phyloP scores from a whole-genome alignment of 2,797 vertebrate genomes.

The Paramormyrops hopkinsi region DNA sequence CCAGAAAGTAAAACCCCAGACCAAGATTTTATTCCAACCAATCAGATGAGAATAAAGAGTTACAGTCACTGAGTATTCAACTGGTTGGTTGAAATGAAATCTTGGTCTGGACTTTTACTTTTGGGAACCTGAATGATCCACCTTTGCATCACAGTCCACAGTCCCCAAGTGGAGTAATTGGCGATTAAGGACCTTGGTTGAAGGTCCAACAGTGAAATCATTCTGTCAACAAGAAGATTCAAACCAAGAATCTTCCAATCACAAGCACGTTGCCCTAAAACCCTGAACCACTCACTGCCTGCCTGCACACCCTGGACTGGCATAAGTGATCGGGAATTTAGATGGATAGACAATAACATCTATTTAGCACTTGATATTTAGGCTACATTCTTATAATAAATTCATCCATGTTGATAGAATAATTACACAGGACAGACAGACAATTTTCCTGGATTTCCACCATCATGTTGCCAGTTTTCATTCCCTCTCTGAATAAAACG shows the following conservation, averaged over 20 bases:
- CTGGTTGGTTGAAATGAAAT: neutral
- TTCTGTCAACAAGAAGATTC: neutral
- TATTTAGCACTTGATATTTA: neutral
- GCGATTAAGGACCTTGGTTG: neutral
- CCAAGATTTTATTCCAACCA: neutral
- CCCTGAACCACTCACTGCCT: neutral
- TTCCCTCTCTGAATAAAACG: neutral
- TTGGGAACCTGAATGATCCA: neutral
- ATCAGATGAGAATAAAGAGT: neutral
- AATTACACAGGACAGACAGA: neutral
- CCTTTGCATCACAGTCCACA: neutral
- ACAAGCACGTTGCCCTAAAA: neutral
- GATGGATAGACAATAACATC: neutral
- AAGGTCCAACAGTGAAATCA: neutral
- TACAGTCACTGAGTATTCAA: neutral
- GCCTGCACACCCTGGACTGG: neutral
- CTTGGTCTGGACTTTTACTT: neutral
- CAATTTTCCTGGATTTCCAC: neutral
- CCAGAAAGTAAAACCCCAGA: neutral
- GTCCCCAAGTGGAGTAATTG: neutral
- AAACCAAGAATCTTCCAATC: neutral
- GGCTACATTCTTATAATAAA: neutral
- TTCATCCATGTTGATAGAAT: neutral
- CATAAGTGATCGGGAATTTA: neutral
- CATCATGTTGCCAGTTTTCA: conserved; percentile 4